These are phyloP conservation scores for Agrenia bidenticulata DNA, from an alignment of 2,888 invertebrate genomes.

Conservation along the genomic window DNA sequence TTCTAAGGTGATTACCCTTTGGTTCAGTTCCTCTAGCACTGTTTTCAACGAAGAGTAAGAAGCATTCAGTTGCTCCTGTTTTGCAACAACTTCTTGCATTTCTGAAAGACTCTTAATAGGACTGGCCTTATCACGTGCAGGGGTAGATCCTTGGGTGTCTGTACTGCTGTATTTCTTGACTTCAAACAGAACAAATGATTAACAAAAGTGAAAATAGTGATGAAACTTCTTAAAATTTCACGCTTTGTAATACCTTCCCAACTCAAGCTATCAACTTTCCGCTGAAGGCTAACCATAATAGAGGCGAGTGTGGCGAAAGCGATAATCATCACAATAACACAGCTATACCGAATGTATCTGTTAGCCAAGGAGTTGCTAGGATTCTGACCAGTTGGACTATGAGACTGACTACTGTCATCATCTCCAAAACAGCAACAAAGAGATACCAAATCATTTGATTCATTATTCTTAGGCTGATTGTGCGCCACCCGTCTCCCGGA, in stretches of 20 bases:
- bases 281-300: constrained; percentile 32
- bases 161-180: constrained; percentile 5
- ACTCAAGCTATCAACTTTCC: constrained; percentile 31
- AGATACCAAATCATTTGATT: constrained; percentile 23
- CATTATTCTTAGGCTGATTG: constrained; percentile 8
- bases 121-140: neutral
- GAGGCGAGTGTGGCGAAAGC: constrained; percentile 27
- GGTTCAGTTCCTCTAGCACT: constrained; percentile 2
- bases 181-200: no score
- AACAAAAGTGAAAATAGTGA: neutral
- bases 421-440: constrained; percentile 35
- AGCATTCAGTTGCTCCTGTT: constrained; percentile 25
- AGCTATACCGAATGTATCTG: constrained; percentile 31
- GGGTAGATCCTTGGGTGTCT: neutral
- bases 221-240: neutral
- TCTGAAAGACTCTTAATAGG: neutral
- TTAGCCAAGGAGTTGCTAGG: constrained; percentile 8
- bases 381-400: neutral
- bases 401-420: constrained; percentile 18
- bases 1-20: constrained; percentile 4
- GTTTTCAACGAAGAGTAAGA: neutral
- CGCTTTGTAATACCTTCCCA: constrained; percentile 20
- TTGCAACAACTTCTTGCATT: constrained; percentile 14
- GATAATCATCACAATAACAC: constrained; percentile 28
- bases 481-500: constrained; percentile 27